A percentile compares a stretch with the other conserved stretches of the same genome.
Conservation (phyloP, 1,140 invertebrate species). For the Cardiocondyla obscurior region DNA sequence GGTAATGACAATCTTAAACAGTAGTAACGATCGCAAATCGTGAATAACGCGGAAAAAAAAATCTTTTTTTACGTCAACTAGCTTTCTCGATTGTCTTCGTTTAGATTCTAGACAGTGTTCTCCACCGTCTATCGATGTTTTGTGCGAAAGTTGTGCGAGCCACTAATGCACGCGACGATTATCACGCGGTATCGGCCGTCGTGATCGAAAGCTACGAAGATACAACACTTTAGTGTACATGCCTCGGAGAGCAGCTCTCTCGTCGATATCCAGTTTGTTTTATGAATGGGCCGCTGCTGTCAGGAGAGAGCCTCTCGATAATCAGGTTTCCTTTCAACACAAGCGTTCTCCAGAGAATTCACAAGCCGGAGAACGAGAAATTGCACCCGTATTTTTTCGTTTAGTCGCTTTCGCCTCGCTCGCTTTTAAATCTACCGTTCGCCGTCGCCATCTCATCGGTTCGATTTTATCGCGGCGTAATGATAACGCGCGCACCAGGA, state of each 20-base stretch:
- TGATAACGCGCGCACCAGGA: background rate
- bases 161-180: conserved; percentile 24
- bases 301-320: background rate
- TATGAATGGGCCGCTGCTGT: conserved; percentile 49
- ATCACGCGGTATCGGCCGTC: background rate
- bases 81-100: background rate
- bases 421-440: background rate
- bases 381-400: background rate
- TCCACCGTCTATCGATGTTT: conserved; percentile 45
- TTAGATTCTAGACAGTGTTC: conserved; percentile 10
- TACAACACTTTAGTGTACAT: conserved; percentile 21
- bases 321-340: background rate
- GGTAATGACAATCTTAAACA: background rate
- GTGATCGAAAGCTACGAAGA: conserved; percentile 38
- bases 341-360: conserved; percentile 29
- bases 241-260: background rate
- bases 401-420: background rate
- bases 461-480: background rate
- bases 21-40: background rate
- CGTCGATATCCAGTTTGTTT: conserved; percentile 56
- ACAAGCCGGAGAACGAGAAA: conserved; percentile 16
- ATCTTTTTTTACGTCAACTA: background rate
- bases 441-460: too few species aligned
- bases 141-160: conserved; percentile 23
- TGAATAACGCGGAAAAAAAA: background rate